phyloP scores from a whole-genome alignment of 1,140 invertebrate species.

The Metopolophium dirhodum region DNA sequence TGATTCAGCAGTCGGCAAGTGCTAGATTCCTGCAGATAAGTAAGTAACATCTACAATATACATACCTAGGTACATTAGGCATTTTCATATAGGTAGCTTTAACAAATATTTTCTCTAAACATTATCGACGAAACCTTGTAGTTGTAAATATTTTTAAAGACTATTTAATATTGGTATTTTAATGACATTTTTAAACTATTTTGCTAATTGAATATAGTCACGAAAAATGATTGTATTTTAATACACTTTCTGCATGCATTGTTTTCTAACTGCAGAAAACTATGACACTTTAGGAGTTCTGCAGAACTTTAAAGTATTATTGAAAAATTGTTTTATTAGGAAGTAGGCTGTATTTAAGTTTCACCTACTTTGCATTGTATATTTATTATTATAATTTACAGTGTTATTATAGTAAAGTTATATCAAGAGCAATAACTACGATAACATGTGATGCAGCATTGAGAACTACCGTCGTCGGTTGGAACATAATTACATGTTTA shows the following conservation, averaged over 20 bases:
- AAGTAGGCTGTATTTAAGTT: background rate
- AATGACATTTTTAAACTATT: no score
- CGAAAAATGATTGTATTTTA: background rate
- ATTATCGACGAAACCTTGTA: background rate
- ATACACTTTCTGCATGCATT: background rate
- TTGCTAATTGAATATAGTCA: background rate
- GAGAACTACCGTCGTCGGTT: background rate
- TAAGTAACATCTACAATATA: background rate
- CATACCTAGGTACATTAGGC: no score
- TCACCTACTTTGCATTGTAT: no score
- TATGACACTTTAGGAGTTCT: background rate
- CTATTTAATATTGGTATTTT: background rate
- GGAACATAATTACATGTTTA: background rate
- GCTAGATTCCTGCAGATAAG: background rate
- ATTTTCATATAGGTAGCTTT: no score
- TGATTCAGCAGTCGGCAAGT: no score
- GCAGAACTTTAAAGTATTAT: no score
- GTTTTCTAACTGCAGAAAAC: background rate
- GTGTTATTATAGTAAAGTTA: no score
- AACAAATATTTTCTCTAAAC: background rate
- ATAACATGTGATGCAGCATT: background rate
- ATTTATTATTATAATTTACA: no score
- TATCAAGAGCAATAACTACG: no score
- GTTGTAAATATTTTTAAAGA: background rate
- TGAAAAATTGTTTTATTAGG: background rate